Base-by-base conservation (phyloP, 2,113 vertebrate genomes). In the Apteryx mantelli region DNA sequence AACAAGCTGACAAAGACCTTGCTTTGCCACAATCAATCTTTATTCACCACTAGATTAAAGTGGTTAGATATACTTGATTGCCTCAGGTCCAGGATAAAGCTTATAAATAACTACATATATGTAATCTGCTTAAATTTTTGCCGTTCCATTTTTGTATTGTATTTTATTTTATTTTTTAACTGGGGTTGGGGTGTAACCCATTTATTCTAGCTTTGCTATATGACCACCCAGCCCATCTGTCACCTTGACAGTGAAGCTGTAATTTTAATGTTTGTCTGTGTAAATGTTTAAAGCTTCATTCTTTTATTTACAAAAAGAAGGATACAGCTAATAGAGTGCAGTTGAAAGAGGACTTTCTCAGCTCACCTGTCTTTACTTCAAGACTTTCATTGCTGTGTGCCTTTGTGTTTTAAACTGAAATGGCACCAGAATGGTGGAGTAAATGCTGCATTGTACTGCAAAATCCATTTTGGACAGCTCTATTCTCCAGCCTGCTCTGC, bases 11-110 rank as follows among this genome's bases (percentile, higher is more conserved):
- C 96, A 97, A 97, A 97, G 96, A 97, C 89, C 93, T 98, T 98
- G 90, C 92, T 98, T 98, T 98, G 78, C 86, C 84, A 97, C 91
- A 98, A 97, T 98, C 97, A 97, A 92, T 97, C 97, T 97, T 98
- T 97, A 98, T 98, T 98, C 97, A 93, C 88, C 85, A 58, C 68
- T 94, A 97, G 89, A 98, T 97, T 98, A 97, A 96, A 96, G 95
- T 96, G 78, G 83, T 97, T 97, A 98, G 90, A 93, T 97, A 86
- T 86, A 94, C 82, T 96, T 97, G 97, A 98, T 96, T 98, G 63
- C 88, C 91, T 97, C 73, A 95, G 96, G 78, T 89, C 83, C 75
- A 89, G 90, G 66, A 97, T 93, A 97, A 97, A 97, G 77, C 78
- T 93, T 93, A 90, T 93, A 96, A 95, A 95, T 95, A 95, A 89